Percentiles rank a stretch among this genome's conserved stretches.
Evolutionary conservation across 2,797 vertebrate species (phyloP).

Genomic region (Enteromius trimaculatus): DNA sequence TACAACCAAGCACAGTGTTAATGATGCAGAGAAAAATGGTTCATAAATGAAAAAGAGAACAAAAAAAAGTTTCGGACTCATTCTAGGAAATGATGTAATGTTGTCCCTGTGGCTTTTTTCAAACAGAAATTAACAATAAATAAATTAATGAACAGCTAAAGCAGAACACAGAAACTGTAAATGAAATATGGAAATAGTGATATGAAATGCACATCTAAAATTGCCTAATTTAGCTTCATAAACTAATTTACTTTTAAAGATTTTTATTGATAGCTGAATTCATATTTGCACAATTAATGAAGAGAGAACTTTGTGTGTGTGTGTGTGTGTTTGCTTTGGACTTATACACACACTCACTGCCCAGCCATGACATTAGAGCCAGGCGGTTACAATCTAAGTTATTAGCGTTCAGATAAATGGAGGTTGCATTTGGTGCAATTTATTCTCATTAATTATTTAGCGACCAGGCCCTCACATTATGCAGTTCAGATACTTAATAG

Average conservation of each 20-base stretch:
- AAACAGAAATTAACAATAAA: not conserved
- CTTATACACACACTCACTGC: not conserved
- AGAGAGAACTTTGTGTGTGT: not conserved
- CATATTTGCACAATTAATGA: not conserved
- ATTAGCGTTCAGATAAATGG: slow-evolving; percentile 71
- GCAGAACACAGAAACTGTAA: not conserved
- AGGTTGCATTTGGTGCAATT: slow-evolving; percentile 74
- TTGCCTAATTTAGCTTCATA: too few relatives aligned
- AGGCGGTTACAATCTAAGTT: slow-evolving; percentile 52
- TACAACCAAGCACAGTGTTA: slow-evolving; percentile 64
- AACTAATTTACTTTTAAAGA: not conserved
- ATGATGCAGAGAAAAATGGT: slow-evolving; percentile 56
- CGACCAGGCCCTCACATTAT: slow-evolving; percentile 79
- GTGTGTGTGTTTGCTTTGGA: slow-evolving; percentile 9
- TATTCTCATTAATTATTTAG: slow-evolving; percentile 87
- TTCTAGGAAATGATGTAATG: not conserved
- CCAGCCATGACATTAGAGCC: slow-evolving; percentile 17
- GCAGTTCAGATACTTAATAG: slow-evolving; percentile 92
- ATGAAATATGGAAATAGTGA: too few relatives aligned
- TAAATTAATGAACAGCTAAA: not conserved
- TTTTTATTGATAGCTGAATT: not conserved
- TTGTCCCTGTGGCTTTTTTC: too few relatives aligned
- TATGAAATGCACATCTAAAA: too few relatives aligned
- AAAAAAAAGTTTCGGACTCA: not conserved
- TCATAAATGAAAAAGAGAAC: not conserved